Evolutionary conservation across 2,113 vertebrate genomes (phyloP).

Genomic region (Thinocorus orbignyianus): DNA sequence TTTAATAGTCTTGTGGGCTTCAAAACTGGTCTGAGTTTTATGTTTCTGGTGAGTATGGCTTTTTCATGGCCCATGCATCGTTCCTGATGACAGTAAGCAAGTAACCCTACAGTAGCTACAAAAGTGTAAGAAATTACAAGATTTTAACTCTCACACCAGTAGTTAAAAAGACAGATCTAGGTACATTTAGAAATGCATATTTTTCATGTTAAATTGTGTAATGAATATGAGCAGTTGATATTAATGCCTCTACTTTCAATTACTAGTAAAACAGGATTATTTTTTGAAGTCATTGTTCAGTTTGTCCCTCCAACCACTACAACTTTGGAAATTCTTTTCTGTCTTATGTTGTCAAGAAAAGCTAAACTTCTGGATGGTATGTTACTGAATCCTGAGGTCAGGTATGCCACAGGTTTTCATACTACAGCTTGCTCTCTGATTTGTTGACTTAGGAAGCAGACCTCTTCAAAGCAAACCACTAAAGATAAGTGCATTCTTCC

Average conservation of each 20-base stretch:
- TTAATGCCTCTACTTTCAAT: background rate
- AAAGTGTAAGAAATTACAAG: background rate
- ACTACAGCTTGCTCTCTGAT: background rate
- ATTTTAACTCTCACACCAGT: background rate
- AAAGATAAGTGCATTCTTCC: background rate
- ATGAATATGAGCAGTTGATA: background rate
- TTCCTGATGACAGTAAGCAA: background rate
- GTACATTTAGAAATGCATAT: background rate
- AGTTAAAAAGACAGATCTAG: background rate
- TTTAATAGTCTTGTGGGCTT: background rate
- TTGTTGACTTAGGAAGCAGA: background rate
- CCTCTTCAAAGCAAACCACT: background rate
- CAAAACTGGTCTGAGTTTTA: background rate
- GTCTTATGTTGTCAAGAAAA: background rate
- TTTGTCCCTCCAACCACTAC: background rate
- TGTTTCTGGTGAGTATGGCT: rapidly evolving
- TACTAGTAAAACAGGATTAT: background rate
- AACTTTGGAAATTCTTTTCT: background rate
- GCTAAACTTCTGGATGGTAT: background rate
- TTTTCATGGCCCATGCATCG: background rate
- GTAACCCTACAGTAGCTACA: background rate
- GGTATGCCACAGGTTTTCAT: rapidly evolving
- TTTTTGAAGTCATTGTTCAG: background rate
- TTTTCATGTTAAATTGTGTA: background rate
- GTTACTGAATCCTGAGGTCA: background rate